Base-by-base conservation (phyloP, 2,888 invertebrate genomes). In the Leptopilina myrica region DNA sequence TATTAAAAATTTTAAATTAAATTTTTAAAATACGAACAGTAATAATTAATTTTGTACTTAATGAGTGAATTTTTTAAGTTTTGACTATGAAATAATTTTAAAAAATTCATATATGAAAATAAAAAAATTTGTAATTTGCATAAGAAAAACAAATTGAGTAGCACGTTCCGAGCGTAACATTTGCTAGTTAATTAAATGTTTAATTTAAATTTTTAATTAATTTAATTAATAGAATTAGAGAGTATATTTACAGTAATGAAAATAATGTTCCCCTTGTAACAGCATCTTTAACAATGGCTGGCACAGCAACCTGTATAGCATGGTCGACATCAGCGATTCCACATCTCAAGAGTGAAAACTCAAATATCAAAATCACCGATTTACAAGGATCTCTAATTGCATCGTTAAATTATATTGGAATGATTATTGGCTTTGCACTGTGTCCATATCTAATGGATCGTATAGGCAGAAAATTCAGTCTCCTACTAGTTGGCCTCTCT, bases 271-370 rank as follows among this genome's bases (percentile, higher is more conserved):
- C 40, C n/a, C 2, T 20, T 49, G 20, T 20, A 11, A 69, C n/a
- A 73, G 69, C 69, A 20, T 73, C 69, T 3, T 53, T 73, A n/a
- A 73, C 69, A 14, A 73, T 73, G 69, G 69, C 69, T 7, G 69
- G 69, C 0, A 73, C 69, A 33, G 69, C 69, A 14, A 73, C 69
- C n/a, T 73, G 69, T 15, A 73, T 90, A 9, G 87, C 89, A 15
- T 91, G 90, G 90, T 87, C 89, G 5, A 89, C 90, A 5, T 89
- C 90, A 9, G 87, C 89, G 0, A 82, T 91, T 75, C 90, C 90
- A 0, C 85, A 88, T 49, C 83, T 90, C 5, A 85, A 86, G 26
- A 81, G 85, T 7, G 82, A 86, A 2, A 79, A 85, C 14, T 85
- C 88, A 5, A 83, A 84, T 14, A 85, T 89, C 76, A 82, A 86